These are phyloP conservation scores for Hirundichthys speculiger DNA, from an alignment of 2,113 vertebrate species.

Conservation along the genomic window DNA sequence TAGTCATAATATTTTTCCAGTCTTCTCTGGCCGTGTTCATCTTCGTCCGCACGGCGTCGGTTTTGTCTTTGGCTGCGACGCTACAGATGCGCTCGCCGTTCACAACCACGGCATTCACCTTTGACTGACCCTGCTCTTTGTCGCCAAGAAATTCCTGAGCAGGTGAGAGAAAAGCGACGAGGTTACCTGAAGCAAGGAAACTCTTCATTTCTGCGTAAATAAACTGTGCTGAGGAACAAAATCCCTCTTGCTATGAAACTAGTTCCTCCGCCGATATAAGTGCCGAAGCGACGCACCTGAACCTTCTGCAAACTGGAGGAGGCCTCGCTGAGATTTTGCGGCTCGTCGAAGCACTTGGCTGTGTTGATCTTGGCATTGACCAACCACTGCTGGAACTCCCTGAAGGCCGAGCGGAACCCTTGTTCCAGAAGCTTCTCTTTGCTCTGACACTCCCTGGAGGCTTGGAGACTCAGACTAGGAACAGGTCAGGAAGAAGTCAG, in stretches of 20 bases:
- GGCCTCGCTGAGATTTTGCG: conserved; percentile 88
- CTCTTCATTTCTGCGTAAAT: background rate
- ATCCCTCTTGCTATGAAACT: background rate
- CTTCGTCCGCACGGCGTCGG: conserved; percentile 83
- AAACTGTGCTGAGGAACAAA: background rate
- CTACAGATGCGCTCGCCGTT: conserved; percentile 86
- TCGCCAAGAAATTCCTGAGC: conserved; percentile 90
- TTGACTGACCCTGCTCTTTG: conserved; percentile 89
- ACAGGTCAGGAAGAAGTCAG: background rate
- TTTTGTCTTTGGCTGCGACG: conserved; percentile 85
- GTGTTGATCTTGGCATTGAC: conserved; percentile 92
- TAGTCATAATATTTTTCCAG: conserved; percentile 90
- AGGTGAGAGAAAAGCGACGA: conserved; percentile 7
- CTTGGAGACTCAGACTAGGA: conserved; percentile 90
- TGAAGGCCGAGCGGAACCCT: conserved; percentile 85
- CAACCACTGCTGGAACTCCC: conserved; percentile 97
- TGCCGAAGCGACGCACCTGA: conserved; percentile 81
- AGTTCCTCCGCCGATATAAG: background rate
- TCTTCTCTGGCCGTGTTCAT: conserved; percentile 86
- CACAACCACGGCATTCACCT: conserved; percentile 84
- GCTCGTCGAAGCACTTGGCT: conserved; percentile 93
- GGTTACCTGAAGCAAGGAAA: background rate
- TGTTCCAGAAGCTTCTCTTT: conserved; percentile 94
- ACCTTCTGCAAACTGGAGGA: conserved; percentile 89
- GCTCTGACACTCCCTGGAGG: conserved; percentile 90